These are phyloP conservation scores for Macaria notata DNA, from an alignment of 2,888 invertebrate genomes.

Conservation along the genomic window DNA sequence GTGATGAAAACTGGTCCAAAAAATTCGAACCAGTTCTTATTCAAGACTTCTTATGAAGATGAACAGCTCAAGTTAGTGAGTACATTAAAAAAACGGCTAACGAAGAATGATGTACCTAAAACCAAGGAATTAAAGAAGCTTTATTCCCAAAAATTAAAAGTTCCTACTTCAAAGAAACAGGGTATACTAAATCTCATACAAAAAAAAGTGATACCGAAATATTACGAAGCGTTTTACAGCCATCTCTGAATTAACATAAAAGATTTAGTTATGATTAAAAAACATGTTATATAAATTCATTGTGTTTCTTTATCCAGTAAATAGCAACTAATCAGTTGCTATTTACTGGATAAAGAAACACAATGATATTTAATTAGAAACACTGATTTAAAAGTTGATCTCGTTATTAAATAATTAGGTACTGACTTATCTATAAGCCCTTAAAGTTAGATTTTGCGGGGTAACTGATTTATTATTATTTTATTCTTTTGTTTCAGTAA, in stretches of 20 bases:
- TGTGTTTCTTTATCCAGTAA: too few relatives aligned
- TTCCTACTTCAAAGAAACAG: neutral
- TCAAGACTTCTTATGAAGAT: slow-evolving; percentile 13
- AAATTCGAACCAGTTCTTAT: slow-evolving; percentile 7
- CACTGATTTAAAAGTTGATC: neutral
- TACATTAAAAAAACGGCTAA: neutral
- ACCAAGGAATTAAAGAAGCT: neutral
- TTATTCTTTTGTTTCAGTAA: too few relatives aligned
- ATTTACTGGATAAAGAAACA: neutral
- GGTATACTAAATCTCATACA: neutral
- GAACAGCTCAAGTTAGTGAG: neutral
- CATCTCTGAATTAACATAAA: neutral
- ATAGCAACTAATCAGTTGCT: neutral
- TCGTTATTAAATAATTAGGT: neutral
- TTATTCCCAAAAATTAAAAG: neutral
- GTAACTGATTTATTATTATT: too few relatives aligned
- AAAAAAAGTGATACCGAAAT: neutral
- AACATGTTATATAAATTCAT: neutral
- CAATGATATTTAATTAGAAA: neutral
- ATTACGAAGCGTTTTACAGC: neutral
- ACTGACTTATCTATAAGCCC: too few relatives aligned
- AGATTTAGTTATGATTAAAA: neutral
- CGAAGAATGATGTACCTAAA: neutral
- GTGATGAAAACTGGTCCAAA: slow-evolving; percentile 7
- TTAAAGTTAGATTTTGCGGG: too few relatives aligned